These are phyloP conservation scores for Pollenia griseotomentosa DNA, from an alignment of 2,888 invertebrate genomes.

Conservation along the genomic window DNA sequence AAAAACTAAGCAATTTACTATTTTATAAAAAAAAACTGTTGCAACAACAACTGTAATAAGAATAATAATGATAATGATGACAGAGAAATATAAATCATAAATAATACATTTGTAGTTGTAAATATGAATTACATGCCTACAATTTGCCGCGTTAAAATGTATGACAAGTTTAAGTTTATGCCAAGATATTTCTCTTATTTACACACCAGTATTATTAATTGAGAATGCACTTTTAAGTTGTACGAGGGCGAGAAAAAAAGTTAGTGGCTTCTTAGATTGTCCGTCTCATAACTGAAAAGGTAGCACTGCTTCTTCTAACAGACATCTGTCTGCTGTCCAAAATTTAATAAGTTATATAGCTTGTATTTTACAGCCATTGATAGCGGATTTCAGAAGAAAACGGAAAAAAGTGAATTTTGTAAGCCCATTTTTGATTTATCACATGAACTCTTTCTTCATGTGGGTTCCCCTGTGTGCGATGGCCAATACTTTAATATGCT, in stretches of 20 bases:
- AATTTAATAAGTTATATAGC: too few species aligned
- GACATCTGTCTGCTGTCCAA: too few species aligned
- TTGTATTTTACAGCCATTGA: too few species aligned
- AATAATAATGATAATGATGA: conserved; percentile 11
- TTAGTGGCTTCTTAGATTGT: too few species aligned
- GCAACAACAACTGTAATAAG: background rate
- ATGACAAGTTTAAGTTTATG: conserved; percentile 59
- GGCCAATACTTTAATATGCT: too few species aligned
- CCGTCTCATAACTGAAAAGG: too few species aligned
- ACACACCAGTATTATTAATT: background rate
- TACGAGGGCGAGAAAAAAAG: background rate
- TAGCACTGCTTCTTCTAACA: too few species aligned
- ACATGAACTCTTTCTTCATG: too few species aligned
- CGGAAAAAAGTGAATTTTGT: too few species aligned
- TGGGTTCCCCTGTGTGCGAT: too few species aligned
- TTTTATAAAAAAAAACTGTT: conserved; percentile 16
- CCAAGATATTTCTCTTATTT: conserved; percentile 16
- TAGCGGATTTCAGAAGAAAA: too few species aligned
- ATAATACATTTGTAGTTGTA: conserved; percentile 45
- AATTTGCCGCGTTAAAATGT: conserved; percentile 23
- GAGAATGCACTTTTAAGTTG: background rate
- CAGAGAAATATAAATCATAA: conserved; percentile 27
- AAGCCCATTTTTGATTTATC: too few species aligned
- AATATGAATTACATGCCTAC: conserved; percentile 12
- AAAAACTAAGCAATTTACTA: conserved; percentile 5